Evolutionary conservation across 2,888 invertebrate species (phyloP).

Genomic region (Calameuta filiformis): DNA sequence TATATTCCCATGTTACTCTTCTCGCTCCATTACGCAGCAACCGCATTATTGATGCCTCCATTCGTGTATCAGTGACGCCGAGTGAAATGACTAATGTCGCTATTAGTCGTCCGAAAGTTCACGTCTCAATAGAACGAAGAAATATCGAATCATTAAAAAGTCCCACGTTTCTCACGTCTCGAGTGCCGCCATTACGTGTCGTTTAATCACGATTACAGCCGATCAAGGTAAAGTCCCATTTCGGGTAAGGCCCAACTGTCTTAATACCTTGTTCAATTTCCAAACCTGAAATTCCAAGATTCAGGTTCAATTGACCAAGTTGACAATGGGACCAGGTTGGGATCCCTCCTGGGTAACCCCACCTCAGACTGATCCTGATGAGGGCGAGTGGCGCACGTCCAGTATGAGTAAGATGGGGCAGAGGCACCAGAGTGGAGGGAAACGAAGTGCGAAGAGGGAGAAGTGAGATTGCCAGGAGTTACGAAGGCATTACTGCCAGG

Average conservation of each 20-base stretch:
- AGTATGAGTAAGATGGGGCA: not conserved
- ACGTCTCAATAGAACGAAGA: constrained; percentile 43
- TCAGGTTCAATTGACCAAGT: not conserved
- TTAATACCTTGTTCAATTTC: not conserved
- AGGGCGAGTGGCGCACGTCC: not conserved
- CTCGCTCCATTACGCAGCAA: constrained; percentile 13
- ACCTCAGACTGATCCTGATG: not conserved
- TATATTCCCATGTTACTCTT: not conserved
- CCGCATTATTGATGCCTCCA: constrained; percentile 58
- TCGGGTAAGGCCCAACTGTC: not conserved
- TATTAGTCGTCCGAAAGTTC: constrained; percentile 52
- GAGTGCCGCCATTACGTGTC: not conserved
- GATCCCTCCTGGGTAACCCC: not conserved
- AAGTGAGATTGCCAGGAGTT: constrained; percentile 51
- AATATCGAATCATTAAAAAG: constrained; percentile 4
- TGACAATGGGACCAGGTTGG: not conserved
- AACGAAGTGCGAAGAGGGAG: constrained; percentile 23
- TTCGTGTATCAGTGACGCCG: constrained; percentile 57
- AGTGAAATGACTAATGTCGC: constrained; percentile 61
- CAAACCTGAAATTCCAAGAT: not conserved
- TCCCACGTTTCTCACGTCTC: not conserved
- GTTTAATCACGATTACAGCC: not conserved
- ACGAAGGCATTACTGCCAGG: constrained; percentile 56
- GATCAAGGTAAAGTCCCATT: not conserved
- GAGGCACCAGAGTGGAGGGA: constrained; percentile 28